Base-by-base conservation (phyloP, 1,140 invertebrate genomes). In the Drosophila burlai region DNA sequence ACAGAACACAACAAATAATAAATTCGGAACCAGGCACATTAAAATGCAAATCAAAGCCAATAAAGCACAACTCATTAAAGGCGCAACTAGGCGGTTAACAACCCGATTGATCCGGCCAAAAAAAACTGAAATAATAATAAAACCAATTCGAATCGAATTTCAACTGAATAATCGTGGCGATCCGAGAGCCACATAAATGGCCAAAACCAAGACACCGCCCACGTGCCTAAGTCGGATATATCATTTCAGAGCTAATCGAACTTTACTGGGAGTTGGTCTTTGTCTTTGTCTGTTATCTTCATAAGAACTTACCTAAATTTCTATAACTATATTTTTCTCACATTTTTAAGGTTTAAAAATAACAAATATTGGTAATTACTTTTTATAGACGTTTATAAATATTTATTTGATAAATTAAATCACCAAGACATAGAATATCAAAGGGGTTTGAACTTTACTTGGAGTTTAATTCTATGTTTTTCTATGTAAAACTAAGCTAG, bases 1-100 rank as follows among this genome's bases (percentile, higher is more conserved):
- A 13, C 69, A 21, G 29, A 80, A 73, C 75, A 87, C 9, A 49
- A 83, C 83, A 86, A 86, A 83, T 83, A 71, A 87, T 80, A 87
- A 87, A 83, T 82, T 73, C 69, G 57, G 26, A 63, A 47, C 42
- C 42, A 11, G 49, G 18, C 66, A 45, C 64, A 84, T 89, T 69
- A 71, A 90, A 90, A 89, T 89, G 84, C 84, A 89, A 89, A 89
- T 90, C 49, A 45, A 90, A 64, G 59, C 64, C 74, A 81, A 89
- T 90, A 90, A 89, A 89, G 79, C 83, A 85, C 85, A 89, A 89
- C 77, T 87, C 84, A 87, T 87, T 87, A 87, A 89, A 86, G 65
- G 75, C 77, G 69, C 83, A 86, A 81, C 83, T 75, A 86, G 64
- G 74, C 67, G 78, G 83, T 24, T 67, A 54, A 50, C 64, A 64